Percentiles rank a stretch among this genome's conserved stretches.
These are phyloP conservation scores for Drosophila kohkoa DNA, from an alignment of 1,140 invertebrate genomes.

Conservation along the genomic window DNA sequence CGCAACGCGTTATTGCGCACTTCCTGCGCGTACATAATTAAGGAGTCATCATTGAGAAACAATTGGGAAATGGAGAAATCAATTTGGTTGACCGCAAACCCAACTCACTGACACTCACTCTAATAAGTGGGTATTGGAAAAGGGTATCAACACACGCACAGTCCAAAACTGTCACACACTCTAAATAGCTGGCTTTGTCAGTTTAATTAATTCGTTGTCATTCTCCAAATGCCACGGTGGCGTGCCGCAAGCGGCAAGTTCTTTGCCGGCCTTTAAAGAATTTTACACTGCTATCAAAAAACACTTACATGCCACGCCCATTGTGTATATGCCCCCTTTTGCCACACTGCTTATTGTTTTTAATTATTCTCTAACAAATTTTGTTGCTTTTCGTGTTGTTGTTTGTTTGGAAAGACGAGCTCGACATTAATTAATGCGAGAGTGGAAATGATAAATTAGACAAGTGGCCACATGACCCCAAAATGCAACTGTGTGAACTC, in stretches of 20 bases:
- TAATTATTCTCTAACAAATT: constrained; percentile 45
- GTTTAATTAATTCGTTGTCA: constrained; percentile 44
- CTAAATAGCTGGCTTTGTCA: not conserved
- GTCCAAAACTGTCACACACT: constrained; percentile 24
- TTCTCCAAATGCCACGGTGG: constrained; percentile 16
- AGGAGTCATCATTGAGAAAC: constrained; percentile 23
- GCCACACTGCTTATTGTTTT: constrained; percentile 1
- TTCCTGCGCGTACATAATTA: constrained; percentile 36
- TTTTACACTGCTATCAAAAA: not conserved
- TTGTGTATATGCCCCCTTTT: constrained; percentile 14
- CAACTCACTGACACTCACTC: constrained; percentile 9
- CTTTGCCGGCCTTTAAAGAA: not conserved
- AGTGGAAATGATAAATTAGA: constrained; percentile 51
- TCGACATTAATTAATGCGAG: constrained; percentile 51
- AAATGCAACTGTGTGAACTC: constrained; percentile 13
- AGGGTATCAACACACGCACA: constrained; percentile 13
- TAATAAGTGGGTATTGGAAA: constrained; percentile 35
- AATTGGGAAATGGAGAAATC: constrained; percentile 41
- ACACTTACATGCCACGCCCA: constrained; percentile 6
- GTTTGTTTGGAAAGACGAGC: constrained; percentile 43
- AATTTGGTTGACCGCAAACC: constrained; percentile 20
- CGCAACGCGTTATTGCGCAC: constrained; percentile 23
- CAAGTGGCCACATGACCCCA: constrained; percentile 39
- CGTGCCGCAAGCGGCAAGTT: constrained; percentile 28
- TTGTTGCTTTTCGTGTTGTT: constrained; percentile 33